A percentile compares a stretch with the other conserved stretches of the same genome.
Conservation (phyloP, 2,888 invertebrate species). For the Cacoxenus indagator region DNA sequence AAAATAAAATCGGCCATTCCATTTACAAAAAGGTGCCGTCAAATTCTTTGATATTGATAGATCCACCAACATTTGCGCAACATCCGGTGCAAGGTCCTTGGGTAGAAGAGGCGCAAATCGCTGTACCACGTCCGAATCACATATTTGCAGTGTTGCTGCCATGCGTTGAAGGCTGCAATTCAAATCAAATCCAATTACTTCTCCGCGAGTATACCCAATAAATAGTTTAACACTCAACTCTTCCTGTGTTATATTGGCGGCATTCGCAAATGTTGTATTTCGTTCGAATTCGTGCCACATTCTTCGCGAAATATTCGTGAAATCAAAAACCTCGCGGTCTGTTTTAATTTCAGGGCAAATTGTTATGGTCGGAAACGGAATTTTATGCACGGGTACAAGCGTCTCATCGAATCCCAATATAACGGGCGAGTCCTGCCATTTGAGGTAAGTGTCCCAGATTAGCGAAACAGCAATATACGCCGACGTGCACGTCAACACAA, state of each 20-base stretch:
- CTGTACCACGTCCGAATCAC: constrained; percentile 60
- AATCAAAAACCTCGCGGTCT: constrained; percentile 61
- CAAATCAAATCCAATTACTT: too few relatives aligned
- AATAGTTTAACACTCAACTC: constrained; percentile 48
- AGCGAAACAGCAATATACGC: constrained; percentile 61
- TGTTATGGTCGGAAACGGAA: constrained; percentile 68
- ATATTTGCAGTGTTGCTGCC: constrained; percentile 66
- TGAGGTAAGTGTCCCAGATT: constrained; percentile 62
- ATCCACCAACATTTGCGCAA: constrained; percentile 57
- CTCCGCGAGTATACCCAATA: too few relatives aligned
- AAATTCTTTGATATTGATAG: constrained; percentile 61
- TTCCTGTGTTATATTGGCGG: constrained; percentile 36
- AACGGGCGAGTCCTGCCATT: constrained; percentile 66
- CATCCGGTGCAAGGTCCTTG: constrained; percentile 33
- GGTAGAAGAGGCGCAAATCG: constrained; percentile 53
- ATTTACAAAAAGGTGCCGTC: constrained; percentile 65
- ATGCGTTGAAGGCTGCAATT: constrained; percentile 43
- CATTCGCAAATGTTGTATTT: constrained; percentile 33
- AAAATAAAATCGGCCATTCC: constrained; percentile 67
- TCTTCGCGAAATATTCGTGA: constrained; percentile 49
- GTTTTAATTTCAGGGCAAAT: constrained; percentile 69
- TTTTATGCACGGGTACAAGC: constrained; percentile 63
- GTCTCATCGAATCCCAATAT: constrained; percentile 68
- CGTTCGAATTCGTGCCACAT: constrained; percentile 48
- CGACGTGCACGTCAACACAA: constrained; percentile 61